Evolutionary conservation across 37 sponge, comb jelly and placozoan species (phyloP).

Genomic region (Crambe crambe): DNA sequence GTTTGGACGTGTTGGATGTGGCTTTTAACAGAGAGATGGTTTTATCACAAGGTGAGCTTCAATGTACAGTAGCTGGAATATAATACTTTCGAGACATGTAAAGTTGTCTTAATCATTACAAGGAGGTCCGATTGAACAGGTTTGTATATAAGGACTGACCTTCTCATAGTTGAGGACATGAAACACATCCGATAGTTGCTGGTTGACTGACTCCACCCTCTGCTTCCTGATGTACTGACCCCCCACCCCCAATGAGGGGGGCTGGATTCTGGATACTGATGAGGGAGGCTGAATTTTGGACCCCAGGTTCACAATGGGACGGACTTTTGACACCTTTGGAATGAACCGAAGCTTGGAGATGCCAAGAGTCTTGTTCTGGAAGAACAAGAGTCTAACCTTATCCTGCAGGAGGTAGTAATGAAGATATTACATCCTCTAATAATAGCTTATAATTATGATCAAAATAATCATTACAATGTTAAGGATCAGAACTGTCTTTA

Average conservation of each 20-base stretch:
- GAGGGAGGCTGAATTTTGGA: conserved; percentile 14
- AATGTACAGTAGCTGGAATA: no score
- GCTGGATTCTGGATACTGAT: background rate
- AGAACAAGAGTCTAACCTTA: conserved; percentile 13
- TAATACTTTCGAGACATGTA: no score
- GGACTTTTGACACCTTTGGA: conserved; percentile 39
- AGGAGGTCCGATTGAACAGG: no score
- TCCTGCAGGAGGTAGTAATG: conserved; percentile 9
- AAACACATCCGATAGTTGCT: conserved; percentile 44
- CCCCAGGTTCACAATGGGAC: conserved; percentile 59
- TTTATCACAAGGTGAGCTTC: no score
- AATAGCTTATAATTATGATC: no score
- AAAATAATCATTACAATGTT: no score
- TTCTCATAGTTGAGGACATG: conserved; percentile 67
- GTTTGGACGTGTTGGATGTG: no score
- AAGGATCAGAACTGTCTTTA: no score
- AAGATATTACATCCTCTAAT: no score
- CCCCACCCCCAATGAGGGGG: background rate
- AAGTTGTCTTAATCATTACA: no score
- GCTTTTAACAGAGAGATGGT: no score
- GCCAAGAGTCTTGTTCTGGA: conserved; percentile 43
- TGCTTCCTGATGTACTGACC: background rate
- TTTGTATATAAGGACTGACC: no score
- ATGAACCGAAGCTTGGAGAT: conserved; percentile 53
- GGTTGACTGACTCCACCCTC: conserved; percentile 23